Evolutionary conservation across 2,888 invertebrate genomes (phyloP).

Genomic region (Hemaris fuciformis): DNA sequence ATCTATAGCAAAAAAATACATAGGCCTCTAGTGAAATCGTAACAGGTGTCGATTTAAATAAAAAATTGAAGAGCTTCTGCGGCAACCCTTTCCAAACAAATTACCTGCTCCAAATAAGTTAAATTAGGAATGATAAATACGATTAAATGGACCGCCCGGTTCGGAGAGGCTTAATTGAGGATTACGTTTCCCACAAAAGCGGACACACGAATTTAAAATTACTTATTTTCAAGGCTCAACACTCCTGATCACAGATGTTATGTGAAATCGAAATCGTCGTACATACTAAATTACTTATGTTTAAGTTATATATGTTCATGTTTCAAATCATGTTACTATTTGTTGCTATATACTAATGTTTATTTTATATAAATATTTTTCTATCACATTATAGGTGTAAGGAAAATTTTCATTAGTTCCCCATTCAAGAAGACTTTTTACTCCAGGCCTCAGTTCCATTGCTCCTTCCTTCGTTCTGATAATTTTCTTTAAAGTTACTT

Average conservation of each 20-base stretch:
- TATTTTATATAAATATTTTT: too few species aligned
- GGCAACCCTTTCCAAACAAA: conserved; percentile 9
- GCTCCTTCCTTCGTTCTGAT: too few species aligned
- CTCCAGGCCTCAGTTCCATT: too few species aligned
- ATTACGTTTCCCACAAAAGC: conserved; percentile 42
- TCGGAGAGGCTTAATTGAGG: conserved; percentile 46
- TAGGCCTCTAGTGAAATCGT: background rate
- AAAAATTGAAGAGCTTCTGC: background rate
- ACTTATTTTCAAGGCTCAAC: conserved; percentile 11
- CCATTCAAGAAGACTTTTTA: too few species aligned
- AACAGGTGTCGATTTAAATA: background rate
- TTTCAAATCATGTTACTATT: too few species aligned
- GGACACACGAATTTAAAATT: conserved; percentile 13
- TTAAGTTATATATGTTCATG: too few species aligned
- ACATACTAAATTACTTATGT: background rate
- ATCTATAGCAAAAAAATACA: too few species aligned
- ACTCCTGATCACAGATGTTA: conserved; percentile 9
- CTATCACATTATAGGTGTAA: too few species aligned
- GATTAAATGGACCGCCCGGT: conserved; percentile 42
- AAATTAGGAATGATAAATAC: conserved; percentile 48
- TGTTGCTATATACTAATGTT: too few species aligned
- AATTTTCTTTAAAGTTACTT: too few species aligned
- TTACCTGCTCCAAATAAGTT: conserved; percentile 37
- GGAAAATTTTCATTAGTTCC: too few species aligned
- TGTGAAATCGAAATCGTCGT: background rate